phyloP scores from a whole-genome alignment of 64 coral and sea anemone genomes.

The Cladopsammia gracilis region DNA sequence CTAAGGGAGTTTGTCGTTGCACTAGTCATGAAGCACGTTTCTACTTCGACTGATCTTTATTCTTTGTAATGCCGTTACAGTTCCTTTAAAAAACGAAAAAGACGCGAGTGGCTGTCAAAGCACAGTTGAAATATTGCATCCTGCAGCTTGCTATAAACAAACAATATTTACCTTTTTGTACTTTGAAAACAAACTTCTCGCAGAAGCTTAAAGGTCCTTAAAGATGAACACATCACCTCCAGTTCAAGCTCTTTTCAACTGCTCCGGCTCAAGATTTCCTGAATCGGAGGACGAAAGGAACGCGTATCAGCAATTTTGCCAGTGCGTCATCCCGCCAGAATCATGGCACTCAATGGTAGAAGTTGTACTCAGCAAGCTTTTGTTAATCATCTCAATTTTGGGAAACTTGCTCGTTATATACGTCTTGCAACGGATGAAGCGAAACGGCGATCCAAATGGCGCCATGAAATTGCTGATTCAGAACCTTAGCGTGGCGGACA shows the following conservation, averaged over 20 bases:
- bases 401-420: conserved; percentile 83
- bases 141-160: not conserved
- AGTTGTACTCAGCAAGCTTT: conserved; percentile 76
- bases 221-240: not conserved
- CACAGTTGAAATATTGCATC: not conserved
- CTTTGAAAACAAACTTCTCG: not conserved
- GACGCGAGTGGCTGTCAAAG: not conserved
- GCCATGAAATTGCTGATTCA: conserved; percentile 84
- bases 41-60: not conserved
- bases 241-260: not conserved
- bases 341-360: conserved; percentile 67
- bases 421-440: conserved; percentile 79
- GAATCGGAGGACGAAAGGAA: conserved; percentile 31
- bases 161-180: not conserved
- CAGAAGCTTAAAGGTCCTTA: not conserved
- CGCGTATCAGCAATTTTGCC: conserved; percentile 58
- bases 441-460: conserved; percentile 49
- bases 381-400: conserved; percentile 74
- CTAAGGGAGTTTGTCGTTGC: not conserved
- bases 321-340: conserved; percentile 61
- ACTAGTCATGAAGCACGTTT: not conserved
- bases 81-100: not conserved
- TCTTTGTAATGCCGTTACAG: not conserved
- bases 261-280: conserved; percentile 45
- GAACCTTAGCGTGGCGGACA: conserved; percentile 86